A percentile compares a stretch with the other conserved stretches of the same genome.
phyloP scores from a whole-genome alignment of 30 jellyfish, hydroid and myxozoan genomes.

The Hydractinia symbiolongicarpus region DNA sequence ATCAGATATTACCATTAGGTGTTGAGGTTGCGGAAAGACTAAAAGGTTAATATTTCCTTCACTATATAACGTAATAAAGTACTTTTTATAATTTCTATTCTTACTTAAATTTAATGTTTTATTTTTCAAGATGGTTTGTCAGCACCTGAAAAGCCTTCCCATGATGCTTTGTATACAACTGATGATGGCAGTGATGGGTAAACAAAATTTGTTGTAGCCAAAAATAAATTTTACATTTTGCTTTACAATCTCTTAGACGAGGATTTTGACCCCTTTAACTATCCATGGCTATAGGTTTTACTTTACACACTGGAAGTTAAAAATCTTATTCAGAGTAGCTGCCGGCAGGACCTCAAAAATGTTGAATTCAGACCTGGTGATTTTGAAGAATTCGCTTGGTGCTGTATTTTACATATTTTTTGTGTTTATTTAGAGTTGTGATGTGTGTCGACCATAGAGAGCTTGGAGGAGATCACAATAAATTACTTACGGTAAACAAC shows the following conservation, averaged over 20 bases:
- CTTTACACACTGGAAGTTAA: not conserved
- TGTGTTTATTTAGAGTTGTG: not conserved
- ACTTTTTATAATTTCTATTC: no score
- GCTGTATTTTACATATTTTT: not conserved
- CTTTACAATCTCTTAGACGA: not conserved
- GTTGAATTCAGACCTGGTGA: not conserved
- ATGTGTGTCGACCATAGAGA: not conserved
- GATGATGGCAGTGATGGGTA: not conserved
- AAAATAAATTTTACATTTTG: no score
- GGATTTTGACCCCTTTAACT: not conserved
- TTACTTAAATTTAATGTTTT: no score
- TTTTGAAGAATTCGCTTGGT: not conserved
- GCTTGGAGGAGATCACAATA: slow-evolving; percentile 11
- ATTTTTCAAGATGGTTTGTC: no score
- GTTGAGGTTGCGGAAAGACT: slow-evolving; percentile 1
- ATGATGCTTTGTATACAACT: not conserved
- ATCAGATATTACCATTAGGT: slow-evolving; percentile 1
- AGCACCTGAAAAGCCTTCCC: no score
- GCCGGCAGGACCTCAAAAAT: not conserved
- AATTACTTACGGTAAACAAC: not conserved
- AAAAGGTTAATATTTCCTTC: not conserved
- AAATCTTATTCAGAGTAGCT: not conserved
- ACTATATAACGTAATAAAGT: no score
- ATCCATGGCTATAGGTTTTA: not conserved
- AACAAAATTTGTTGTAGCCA: no score